Evolutionary conservation across 2,113 vertebrate species (phyloP).

Genomic region (Sarotherodon lohbergeri): DNA sequence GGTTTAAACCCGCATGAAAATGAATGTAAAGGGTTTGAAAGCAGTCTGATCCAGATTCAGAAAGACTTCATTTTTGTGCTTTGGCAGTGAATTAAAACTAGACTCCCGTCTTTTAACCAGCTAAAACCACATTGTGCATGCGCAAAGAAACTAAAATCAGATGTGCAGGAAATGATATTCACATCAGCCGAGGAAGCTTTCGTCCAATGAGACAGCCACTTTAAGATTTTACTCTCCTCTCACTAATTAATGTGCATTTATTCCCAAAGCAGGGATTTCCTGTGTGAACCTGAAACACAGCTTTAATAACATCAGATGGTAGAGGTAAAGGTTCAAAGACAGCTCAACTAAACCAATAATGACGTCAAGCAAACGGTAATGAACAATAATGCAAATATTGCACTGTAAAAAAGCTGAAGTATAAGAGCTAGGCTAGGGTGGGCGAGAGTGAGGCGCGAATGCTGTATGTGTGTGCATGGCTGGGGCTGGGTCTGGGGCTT

Average conservation of each 20-base stretch:
- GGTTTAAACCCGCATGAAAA: neutral
- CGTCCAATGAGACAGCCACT: neutral
- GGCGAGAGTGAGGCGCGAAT: neutral
- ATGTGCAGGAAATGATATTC: neutral
- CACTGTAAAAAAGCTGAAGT: neutral
- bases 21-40: neutral
- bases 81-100: neutral
- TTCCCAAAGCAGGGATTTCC: neutral
- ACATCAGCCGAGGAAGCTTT: neutral
- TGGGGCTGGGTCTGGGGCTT: neutral
- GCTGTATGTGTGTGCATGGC: neutral
- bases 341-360: neutral
- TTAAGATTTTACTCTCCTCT: neutral
- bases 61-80: neutral
- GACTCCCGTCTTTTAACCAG: neutral
- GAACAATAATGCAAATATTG: neutral
- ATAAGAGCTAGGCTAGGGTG: neutral
- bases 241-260: neutral
- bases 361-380: rapidly evolving
- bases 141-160: too few species aligned
- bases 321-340: neutral
- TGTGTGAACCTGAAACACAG: neutral
- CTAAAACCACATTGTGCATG: neutral
- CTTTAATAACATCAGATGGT: neutral
- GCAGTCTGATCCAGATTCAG: neutral